phyloP scores from a whole-genome alignment of 2,888 invertebrate species.

The Nymphalis polychloros region DNA sequence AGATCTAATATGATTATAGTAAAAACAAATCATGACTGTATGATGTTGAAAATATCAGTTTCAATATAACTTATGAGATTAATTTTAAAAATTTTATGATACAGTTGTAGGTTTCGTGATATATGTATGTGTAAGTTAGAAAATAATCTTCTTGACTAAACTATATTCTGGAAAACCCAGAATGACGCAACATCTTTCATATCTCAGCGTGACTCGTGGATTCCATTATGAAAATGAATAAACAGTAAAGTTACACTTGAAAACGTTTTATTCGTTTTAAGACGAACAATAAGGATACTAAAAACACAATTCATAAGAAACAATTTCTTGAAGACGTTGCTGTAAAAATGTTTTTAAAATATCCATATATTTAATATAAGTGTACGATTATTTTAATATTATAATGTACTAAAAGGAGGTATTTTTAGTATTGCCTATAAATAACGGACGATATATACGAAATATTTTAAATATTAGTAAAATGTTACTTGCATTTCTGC shows the following conservation, averaged over 20 bases:
- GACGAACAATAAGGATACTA: conserved; percentile 38
- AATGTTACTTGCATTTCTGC: too few species aligned
- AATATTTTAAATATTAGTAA: too few species aligned
- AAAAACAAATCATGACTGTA: too few species aligned
- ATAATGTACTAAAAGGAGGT: background rate
- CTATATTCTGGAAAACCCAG: background rate
- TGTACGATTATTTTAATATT: too few species aligned
- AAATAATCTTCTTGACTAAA: background rate
- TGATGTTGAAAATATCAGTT: too few species aligned
- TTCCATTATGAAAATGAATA: conserved; percentile 60
- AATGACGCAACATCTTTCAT: conserved; percentile 32
- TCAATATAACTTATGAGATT: too few species aligned
- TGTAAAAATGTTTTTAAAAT: conserved; percentile 20
- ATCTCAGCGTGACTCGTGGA: conserved; percentile 50
- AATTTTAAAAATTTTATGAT: too few species aligned
- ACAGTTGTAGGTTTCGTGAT: too few species aligned
- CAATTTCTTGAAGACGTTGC: conserved; percentile 45
- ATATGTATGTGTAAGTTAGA: too few species aligned
- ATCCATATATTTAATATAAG: background rate
- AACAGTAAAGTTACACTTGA: conserved; percentile 50
- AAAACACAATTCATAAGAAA: conserved; percentile 40
- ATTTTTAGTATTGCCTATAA: background rate
- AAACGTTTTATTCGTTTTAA: conserved; percentile 46
- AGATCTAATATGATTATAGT: too few species aligned
- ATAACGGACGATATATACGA: background rate